Conservation (phyloP, 2,888 invertebrate species). For the Linnaemya tessellans region DNA sequence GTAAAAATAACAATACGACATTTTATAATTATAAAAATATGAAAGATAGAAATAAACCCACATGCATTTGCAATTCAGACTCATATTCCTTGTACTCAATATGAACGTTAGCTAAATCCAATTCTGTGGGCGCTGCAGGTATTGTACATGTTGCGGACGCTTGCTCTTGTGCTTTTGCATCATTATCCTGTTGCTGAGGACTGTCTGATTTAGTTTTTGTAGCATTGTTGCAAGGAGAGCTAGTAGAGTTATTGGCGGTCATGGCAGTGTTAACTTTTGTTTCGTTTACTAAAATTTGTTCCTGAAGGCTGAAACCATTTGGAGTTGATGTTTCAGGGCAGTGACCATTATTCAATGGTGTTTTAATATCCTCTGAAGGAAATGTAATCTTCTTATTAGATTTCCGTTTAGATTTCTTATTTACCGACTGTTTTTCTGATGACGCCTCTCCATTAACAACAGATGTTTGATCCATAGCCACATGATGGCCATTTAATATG, state of each 20-base stretch:
- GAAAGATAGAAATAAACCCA: conserved; percentile 72
- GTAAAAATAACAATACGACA: conserved; percentile 18
- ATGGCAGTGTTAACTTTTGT: conserved; percentile 63
- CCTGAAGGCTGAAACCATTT: conserved; percentile 67
- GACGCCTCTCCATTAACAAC: conserved; percentile 28
- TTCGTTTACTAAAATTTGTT: conserved; percentile 28
- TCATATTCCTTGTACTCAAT: conserved; percentile 90
- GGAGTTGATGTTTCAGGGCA: conserved; percentile 27
- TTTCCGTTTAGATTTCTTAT: conserved; percentile 71
- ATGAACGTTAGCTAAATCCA: conserved; percentile 77
- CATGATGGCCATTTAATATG: conserved; percentile 67
- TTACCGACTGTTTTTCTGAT: conserved; percentile 7
- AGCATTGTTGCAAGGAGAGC: conserved; percentile 20
- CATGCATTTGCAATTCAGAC: conserved; percentile 98
- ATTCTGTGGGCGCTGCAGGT: conserved; percentile 61
- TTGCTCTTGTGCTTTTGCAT: conserved; percentile 17
- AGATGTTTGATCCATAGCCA: background rate
- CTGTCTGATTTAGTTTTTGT: conserved; percentile 17
- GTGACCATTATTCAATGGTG: conserved; percentile 46
- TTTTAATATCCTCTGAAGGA: conserved; percentile 37
- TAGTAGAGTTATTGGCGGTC: conserved; percentile 27
- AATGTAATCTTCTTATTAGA: conserved; percentile 61
- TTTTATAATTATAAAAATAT: background rate
- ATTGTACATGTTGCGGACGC: conserved; percentile 39
- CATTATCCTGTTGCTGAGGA: conserved; percentile 1